Base-by-base conservation (phyloP, 2,888 invertebrate genomes). In the Tenthredo mesomela region DNA sequence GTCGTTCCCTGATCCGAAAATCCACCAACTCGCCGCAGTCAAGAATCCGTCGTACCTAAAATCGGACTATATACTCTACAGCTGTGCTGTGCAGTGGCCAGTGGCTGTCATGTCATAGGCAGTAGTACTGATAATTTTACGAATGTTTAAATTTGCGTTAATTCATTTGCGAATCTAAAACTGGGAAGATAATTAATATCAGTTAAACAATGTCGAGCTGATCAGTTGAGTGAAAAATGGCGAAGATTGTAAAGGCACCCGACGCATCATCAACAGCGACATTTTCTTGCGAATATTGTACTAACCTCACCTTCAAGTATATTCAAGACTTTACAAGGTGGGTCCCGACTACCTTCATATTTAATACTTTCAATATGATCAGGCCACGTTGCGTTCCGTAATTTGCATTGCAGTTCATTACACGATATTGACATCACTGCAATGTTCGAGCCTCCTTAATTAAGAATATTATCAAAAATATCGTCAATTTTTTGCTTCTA, bases 301-400 rank as follows among this genome's bases (percentile, higher is more conserved):
- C 90, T 90, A 92, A 93, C 91, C 92, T 92, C 87, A 89, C 90
- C 86, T 93, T 93, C 87, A 93, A 93, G 85, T 90, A 92, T 84
- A 90, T 92, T 85, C 91, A 91, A 87, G 93, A 93, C 85, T 93
- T 93, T 84, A 89, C 91, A 85, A 92, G 92, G 93, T 93, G 87
- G 88, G 91, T 91, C 87, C 85, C 71, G 65, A 61, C 83, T 85
- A 40, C 43, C n/a, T 61, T 61, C 80, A 58, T 82, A 82, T 67
- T 82, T 67, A 18, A 47, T 18, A 43, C 82, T 67, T 70, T 18
- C 21, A 61, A 21, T 43, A 25, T 80, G 12, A 82, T 67, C 82
- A n/a, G 21, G 82, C 82, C 82, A 82, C 82, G 82, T 82, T 70
- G 82, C 70, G 47, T 25, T n/a, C 7, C 33, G 58, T 65, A 40